Percentiles rank a stretch among this genome's conserved stretches.
phyloP scores from a whole-genome alignment of 2,888 invertebrate genomes.

The Harpalus rufipes region DNA sequence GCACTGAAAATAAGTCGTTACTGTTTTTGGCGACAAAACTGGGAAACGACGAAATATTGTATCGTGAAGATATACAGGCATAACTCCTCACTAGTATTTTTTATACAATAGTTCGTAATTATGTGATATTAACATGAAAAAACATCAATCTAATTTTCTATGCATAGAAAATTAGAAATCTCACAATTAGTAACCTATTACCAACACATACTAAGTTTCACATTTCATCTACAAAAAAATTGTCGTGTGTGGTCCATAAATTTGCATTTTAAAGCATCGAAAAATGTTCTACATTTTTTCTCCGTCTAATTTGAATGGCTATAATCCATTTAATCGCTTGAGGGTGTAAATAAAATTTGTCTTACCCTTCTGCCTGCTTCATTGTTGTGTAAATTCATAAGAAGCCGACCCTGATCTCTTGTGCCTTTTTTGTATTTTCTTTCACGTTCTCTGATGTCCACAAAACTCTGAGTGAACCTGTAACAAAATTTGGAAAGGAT shows the following conservation, averaged over 20 bases:
- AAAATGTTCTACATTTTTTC: neutral
- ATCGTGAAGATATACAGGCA: too few species aligned
- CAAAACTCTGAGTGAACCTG: conserved; percentile 96
- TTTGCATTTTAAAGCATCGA: conserved; percentile 25
- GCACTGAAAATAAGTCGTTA: too few species aligned
- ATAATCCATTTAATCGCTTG: conserved; percentile 4
- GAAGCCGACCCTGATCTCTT: conserved; percentile 89
- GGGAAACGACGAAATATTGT: too few species aligned
- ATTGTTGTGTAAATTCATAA: conserved; percentile 99
- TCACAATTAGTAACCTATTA: conserved; percentile 11
- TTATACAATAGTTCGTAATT: too few species aligned
- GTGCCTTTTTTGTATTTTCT: conserved; percentile 90
- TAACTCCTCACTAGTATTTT: too few species aligned
- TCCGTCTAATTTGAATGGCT: conserved; percentile 2
- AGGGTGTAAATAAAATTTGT: conserved; percentile 28
- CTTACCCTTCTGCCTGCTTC: conserved; percentile 97
- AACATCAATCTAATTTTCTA: neutral
- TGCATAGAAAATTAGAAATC: conserved; percentile 16
- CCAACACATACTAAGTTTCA: neutral
- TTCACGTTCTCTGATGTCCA: conserved; percentile 95
- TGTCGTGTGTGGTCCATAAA: conserved; percentile 32
- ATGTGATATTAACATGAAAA: too few species aligned
- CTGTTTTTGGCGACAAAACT: too few species aligned
- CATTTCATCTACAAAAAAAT: conserved; percentile 1
- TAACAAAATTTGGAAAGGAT: too few species aligned